These are phyloP conservation scores for Ormyrus pomaceus DNA, from an alignment of 2,888 invertebrate species.

Conservation along the genomic window DNA sequence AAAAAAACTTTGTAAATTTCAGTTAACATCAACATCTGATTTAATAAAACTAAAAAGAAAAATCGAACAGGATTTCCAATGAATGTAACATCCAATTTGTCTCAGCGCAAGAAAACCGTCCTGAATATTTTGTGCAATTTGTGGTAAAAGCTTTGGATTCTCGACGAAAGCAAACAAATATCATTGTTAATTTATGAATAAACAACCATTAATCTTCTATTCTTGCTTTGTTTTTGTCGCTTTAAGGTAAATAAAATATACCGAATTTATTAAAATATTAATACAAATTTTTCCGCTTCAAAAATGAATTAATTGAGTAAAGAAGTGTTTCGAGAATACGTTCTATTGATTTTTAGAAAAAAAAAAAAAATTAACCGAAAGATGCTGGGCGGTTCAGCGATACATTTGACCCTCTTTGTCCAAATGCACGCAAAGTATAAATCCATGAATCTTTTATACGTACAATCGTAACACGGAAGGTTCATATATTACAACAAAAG, in stretches of 20 bases:
- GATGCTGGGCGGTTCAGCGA: background rate
- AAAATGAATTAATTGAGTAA: no score
- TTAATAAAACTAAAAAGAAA: no score
- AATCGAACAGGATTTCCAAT: no score
- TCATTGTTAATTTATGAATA: background rate
- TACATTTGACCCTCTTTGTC: background rate
- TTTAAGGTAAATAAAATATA: no score
- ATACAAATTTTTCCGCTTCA: no score
- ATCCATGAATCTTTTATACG: background rate
- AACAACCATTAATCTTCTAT: background rate
- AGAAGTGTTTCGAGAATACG: no score
- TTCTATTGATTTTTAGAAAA: background rate
- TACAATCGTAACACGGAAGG: slow-evolving; percentile 19
- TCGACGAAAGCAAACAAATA: background rate
- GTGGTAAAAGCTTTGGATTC: slow-evolving; percentile 15
- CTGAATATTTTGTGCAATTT: background rate
- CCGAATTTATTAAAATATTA: no score
- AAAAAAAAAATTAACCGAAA: background rate
- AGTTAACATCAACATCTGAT: no score
- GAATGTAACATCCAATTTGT: background rate
- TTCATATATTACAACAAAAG: slow-evolving; percentile 8
- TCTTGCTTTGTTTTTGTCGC: no score
- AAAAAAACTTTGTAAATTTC: no score
- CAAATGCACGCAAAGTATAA: slow-evolving; percentile 18
- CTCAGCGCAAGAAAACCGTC: background rate